Evolutionary conservation across 2,888 invertebrate genomes (phyloP), one percentile per base, ranked within the genome.

Genomic region (Emesis furor): DNA sequence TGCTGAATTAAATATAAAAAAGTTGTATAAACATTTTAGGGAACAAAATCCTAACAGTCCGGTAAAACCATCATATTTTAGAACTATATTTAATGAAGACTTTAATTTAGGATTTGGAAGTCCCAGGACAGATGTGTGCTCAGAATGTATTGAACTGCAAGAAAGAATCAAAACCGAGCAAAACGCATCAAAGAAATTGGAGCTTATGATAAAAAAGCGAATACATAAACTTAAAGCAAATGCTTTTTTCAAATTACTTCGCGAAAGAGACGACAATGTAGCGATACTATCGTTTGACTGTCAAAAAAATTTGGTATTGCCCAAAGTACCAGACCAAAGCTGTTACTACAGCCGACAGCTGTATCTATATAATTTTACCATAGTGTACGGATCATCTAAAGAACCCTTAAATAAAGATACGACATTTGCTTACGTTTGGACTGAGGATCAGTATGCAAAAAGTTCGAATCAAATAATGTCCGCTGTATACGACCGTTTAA

Each of bases 31-130:
- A 24, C 24, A 24, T 24, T 24, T 24, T 24, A 24, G 24, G 24
- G 24, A 24, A 24, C 24, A 24, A 24, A 24, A 24, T 24, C 24
- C 24, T 24, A 24, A 24, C 24, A 24, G 24, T 24, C 24, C 24
- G 24, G 24, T 24, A 24, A 24, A 24, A 24, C 24, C 24, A 24
- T 24, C 72, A 32, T 72, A 72, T 51, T 72, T 72, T 24, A 14
- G 72, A 17, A 30, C 30, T 12, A 72, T 72, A 24, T 72, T 72
- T 51, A 72, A 72, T 51, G 14, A 35, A 51, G 51, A 72, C 32
- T 72, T 72, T 39, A 72, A 72, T 32, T 24, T 72, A 51, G 72
- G 72, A 30, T 51, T 72, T 39, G 72, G 72, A 32, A 72, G 17
- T 30, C 72, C 51, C 14, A 46, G 35, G 6, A 35, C 35, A 35